phyloP scores from a whole-genome alignment of 2,113 vertebrate species.

The Aphelocoma coerulescens region DNA sequence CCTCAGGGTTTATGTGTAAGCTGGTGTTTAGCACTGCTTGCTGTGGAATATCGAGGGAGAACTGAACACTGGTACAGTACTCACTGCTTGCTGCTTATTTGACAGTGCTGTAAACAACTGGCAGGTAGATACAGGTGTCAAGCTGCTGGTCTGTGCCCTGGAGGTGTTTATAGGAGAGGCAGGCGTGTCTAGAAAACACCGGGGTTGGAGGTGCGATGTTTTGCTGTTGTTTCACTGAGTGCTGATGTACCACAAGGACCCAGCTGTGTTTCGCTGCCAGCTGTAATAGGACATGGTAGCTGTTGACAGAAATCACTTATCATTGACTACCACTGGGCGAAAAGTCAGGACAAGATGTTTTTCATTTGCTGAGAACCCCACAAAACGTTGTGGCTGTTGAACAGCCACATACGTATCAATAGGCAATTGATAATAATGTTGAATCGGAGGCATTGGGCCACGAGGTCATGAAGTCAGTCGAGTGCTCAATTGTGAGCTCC shows the following conservation, averaged over 20 bases:
- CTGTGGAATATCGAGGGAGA: background rate
- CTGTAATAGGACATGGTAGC: rapidly evolving
- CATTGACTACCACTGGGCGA: background rate
- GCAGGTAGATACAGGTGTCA: constrained; percentile 4
- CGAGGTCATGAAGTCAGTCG: rapidly evolving
- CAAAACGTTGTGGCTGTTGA: background rate
- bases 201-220: background rate
- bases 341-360: background rate
- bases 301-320: background rate
- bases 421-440: background rate
- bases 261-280: background rate
- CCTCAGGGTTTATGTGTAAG: background rate
- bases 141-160: background rate
- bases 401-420: background rate
- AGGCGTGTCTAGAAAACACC: background rate
- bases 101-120: background rate
- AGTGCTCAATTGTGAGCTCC: background rate
- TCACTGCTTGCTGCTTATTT: background rate
- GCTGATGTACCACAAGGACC: background rate
- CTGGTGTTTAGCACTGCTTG: background rate
- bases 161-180: constrained; percentile 2
- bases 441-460: background rate
- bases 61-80: background rate
- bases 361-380: background rate
- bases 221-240: background rate